These are phyloP conservation scores for Montipora cactus DNA, from an alignment of 64 coral and sea anemone species.

Conservation along the genomic window DNA sequence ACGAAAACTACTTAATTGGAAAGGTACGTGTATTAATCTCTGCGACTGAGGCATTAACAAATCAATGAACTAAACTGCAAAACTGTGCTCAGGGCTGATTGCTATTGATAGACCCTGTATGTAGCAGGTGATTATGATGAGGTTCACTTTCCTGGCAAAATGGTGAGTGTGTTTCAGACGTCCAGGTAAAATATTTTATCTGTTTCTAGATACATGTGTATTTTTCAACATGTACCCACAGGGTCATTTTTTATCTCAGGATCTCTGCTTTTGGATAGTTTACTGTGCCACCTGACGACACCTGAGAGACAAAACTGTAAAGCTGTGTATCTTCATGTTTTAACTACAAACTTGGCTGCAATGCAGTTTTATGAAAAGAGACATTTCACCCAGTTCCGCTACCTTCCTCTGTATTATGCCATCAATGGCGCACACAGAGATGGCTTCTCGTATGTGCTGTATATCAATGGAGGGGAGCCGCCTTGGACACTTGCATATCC, in stretches of 20 bases:
- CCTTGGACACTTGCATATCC: slow-evolving; percentile 98
- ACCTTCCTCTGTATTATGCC: slow-evolving; percentile 95
- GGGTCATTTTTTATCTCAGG: slow-evolving; percentile 51
- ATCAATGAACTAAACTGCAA: no score
- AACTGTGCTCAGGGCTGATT: no score
- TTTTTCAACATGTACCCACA: neutral
- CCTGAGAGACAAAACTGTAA: slow-evolving; percentile 91
- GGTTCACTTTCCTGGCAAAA: no score
- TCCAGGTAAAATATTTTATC: no score
- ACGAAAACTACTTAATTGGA: no score
- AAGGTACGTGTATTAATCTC: no score
- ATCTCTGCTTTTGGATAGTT: slow-evolving; percentile 86
- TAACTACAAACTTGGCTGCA: slow-evolving; percentile 90
- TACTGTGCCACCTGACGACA: slow-evolving; percentile 89
- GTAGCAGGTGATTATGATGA: no score
- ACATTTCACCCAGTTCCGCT: slow-evolving; percentile 82
- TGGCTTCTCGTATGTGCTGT: slow-evolving; percentile 94
- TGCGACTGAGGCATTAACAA: no score
- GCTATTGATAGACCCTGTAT: no score
- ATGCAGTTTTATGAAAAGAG: slow-evolving; percentile 95
- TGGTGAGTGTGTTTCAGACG: no score
- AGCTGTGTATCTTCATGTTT: slow-evolving; percentile 96
- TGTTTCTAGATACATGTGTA: no score
- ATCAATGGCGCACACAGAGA: slow-evolving; percentile 92
- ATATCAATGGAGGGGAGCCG: slow-evolving; percentile 96